Evolutionary conservation across 2,888 invertebrate genomes (phyloP).

Genomic region (Alloplasta piceator): DNA sequence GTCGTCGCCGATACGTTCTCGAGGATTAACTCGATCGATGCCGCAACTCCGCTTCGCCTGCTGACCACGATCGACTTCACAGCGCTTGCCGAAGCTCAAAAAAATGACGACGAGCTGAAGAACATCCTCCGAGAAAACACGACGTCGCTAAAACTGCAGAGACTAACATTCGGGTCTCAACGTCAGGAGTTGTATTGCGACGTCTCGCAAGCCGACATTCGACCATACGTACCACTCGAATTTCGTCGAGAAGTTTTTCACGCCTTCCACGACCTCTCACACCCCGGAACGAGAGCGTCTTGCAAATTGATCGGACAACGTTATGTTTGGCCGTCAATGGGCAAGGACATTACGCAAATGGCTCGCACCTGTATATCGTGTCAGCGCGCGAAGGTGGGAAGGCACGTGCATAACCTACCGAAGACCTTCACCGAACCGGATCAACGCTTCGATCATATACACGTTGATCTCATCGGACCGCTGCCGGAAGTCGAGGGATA

Average conservation of each 20-base stretch:
- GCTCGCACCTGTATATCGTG: slow-evolving; percentile 71
- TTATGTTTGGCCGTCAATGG: slow-evolving; percentile 72
- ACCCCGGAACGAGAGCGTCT: slow-evolving; percentile 63
- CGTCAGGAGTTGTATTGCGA: too few relatives aligned
- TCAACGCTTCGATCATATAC: slow-evolving; percentile 66
- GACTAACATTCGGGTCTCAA: slow-evolving; percentile 11
- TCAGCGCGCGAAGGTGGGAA: slow-evolving; percentile 74
- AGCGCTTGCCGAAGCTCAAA: slow-evolving; percentile 49
- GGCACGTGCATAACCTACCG: slow-evolving; percentile 68
- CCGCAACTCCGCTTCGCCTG: slow-evolving; percentile 21
- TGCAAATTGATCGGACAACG: slow-evolving; percentile 63
- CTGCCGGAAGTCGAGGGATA: slow-evolving; percentile 5
- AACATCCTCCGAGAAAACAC: slow-evolving; percentile 9
- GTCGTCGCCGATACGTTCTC: slow-evolving; percentile 70
- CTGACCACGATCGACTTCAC: slow-evolving; percentile 33
- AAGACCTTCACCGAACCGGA: slow-evolving; percentile 64
- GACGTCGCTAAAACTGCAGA: slow-evolving; percentile 40
- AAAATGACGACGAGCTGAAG: slow-evolving; percentile 60
- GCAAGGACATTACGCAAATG: slow-evolving; percentile 72
- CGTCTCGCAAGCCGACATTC: slow-evolving; percentile 44
- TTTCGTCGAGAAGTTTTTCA: slow-evolving; percentile 60
- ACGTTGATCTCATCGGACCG: slow-evolving; percentile 47
- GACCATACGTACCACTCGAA: slow-evolving; percentile 63
- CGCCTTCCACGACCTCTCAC: slow-evolving; percentile 59
- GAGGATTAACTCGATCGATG: slow-evolving; percentile 55